Evolutionary conservation across 2,888 invertebrate genomes (phyloP).

Genomic region (Synanthedon andrenaeformis): DNA sequence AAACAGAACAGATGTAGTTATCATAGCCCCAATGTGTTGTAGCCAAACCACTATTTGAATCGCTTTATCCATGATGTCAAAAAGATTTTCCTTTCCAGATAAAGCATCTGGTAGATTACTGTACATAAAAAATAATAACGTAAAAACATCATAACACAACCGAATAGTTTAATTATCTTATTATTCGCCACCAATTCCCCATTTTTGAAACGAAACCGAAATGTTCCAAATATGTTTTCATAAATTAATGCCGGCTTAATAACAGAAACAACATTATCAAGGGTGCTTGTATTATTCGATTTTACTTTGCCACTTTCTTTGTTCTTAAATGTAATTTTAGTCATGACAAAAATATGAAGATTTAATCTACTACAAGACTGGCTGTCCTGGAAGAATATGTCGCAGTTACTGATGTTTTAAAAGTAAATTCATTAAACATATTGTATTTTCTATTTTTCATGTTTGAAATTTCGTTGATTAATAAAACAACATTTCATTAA

Average conservation of each 20-base stretch:
- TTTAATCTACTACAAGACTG: no score
- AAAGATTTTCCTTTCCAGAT: not conserved
- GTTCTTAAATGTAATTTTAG: not conserved
- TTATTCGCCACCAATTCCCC: slow-evolving; percentile 1
- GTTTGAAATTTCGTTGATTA: no score
- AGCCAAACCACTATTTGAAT: slow-evolving; percentile 1
- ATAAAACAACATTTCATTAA: no score
- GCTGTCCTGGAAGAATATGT: no score
- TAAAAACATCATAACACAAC: slow-evolving; percentile 1
- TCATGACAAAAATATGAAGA: no score
- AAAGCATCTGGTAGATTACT: not conserved
- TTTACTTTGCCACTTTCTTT: not conserved
- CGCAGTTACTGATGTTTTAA: no score
- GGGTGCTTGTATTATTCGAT: not conserved
- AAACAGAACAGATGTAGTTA: not conserved
- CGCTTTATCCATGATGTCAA: not conserved
- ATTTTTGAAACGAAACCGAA: slow-evolving; percentile 4
- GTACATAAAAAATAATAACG: not conserved
- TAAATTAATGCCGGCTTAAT: slow-evolving; percentile 1
- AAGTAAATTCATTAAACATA: no score
- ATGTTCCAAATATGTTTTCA: slow-evolving; percentile 6
- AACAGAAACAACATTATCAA: not conserved
- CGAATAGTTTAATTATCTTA: slow-evolving; percentile 3
- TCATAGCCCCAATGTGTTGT: slow-evolving; percentile 1
- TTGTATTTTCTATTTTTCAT: no score